Percentiles rank a stretch among this genome's conserved stretches.
Conservation (phyloP, 2,797 vertebrate species). For the Myotis daubentonii region DNA sequence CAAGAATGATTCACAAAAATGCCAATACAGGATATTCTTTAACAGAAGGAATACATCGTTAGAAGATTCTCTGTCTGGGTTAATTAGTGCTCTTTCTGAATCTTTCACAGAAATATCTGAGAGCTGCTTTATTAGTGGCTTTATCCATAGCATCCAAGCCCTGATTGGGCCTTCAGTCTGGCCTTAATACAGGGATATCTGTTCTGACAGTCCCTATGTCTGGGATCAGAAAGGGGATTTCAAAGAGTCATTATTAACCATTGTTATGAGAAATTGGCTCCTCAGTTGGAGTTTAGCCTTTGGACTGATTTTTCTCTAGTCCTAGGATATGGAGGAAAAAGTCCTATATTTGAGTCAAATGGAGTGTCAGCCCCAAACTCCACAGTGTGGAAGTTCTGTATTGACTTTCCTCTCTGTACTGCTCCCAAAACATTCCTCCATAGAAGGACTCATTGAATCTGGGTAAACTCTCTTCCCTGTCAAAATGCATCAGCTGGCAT, state of each 20-base stretch:
- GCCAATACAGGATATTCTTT: slow-evolving; percentile 76
- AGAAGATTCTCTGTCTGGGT: slow-evolving; percentile 70
- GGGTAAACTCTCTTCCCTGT: neutral
- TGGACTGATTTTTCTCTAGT: slow-evolving; percentile 63
- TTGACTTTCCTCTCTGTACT: neutral
- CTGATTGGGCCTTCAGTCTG: slow-evolving; percentile 61
- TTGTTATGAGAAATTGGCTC: slow-evolving; percentile 77
- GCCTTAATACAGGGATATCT: slow-evolving; percentile 69
- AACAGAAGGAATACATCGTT: slow-evolving; percentile 69
- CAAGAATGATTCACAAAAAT: slow-evolving; percentile 76
- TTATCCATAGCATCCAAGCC: slow-evolving; percentile 49
- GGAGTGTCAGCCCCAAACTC: neutral
- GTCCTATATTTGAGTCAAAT: neutral
- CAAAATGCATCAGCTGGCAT: neutral
- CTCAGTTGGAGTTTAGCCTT: slow-evolving; percentile 68
- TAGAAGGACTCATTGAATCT: neutral
- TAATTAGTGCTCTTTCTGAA: slow-evolving; percentile 78
- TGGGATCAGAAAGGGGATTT: slow-evolving; percentile 69
- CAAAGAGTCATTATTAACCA: slow-evolving; percentile 73
- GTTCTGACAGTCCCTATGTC: slow-evolving; percentile 64
- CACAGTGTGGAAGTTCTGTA: neutral
- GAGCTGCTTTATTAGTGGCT: slow-evolving; percentile 58
- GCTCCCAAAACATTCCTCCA: neutral
- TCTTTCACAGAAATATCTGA: slow-evolving; percentile 64
- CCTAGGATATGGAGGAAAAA: neutral